A percentile compares a stretch with the other conserved stretches of the same genome.
Evolutionary conservation across 2,888 invertebrate genomes (phyloP).

Genomic region (Protodeltote pygarga): DNA sequence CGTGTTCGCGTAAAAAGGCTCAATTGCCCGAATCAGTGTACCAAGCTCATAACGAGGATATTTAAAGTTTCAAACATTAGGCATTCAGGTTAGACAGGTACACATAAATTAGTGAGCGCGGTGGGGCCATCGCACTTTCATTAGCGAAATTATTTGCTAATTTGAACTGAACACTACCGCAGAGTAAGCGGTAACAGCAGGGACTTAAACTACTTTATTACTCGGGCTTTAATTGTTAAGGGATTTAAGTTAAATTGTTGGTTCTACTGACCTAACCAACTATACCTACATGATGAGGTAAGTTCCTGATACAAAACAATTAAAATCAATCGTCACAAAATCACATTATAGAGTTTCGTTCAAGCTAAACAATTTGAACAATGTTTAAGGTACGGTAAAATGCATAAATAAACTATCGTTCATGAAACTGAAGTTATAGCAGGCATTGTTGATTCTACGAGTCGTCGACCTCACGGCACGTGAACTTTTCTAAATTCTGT

Average conservation of each 20-base stretch:
- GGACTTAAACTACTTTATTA: constrained; percentile 76
- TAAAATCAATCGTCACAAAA: constrained; percentile 1
- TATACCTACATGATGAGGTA: neutral
- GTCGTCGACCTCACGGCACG: constrained; percentile 34
- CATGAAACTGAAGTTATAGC: constrained; percentile 32
- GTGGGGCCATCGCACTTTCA: constrained; percentile 68
- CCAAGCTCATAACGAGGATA: constrained; percentile 55
- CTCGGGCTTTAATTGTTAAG: constrained; percentile 69
- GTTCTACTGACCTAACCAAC: no score
- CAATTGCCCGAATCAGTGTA: constrained; percentile 54
- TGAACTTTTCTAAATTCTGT: constrained; percentile 27
- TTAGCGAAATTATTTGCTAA: constrained; percentile 80
- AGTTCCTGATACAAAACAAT: neutral
- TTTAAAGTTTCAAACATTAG: constrained; percentile 51
- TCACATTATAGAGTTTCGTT: neutral
- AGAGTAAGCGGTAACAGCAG: constrained; percentile 61
- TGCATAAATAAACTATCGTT: constrained; percentile 7
- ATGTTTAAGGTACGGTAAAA: neutral
- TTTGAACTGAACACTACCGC: constrained; percentile 72
- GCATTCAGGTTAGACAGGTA: constrained; percentile 44
- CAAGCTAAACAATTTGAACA: neutral
- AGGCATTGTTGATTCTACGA: constrained; percentile 26
- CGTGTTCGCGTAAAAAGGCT: constrained; percentile 44
- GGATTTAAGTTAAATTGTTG: no score
- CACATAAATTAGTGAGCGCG: constrained; percentile 59